Evolutionary conservation across 2,797 vertebrate species (phyloP), one percentile per base, ranked within the genome.

Genomic region (Pipistrellus pipistrellus): DNA sequence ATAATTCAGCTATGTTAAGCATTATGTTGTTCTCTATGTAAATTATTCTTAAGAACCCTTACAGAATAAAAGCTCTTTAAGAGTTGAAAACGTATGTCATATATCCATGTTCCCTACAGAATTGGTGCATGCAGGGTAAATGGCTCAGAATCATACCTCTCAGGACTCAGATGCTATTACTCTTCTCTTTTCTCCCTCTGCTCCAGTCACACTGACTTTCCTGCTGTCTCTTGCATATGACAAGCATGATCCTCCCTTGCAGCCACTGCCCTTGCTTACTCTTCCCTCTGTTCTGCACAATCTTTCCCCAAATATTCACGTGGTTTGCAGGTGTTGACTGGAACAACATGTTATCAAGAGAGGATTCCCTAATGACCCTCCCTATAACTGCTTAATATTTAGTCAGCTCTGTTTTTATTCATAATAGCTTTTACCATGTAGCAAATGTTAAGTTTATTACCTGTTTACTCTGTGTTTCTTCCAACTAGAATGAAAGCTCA

Each of bases 21-120:
- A 81, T 85, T 90, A 66, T 20, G 72, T 55, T 68, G 30, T 76
- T 84, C 35, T 94, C 3, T 92, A 25, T 71, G 12, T 44, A 94
- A 88, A 85, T 94, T 46, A 57, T 23, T 78, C 20, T 64, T 72
- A n/a, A 81, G n/a, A 8, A 2, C 20, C 1, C n/a, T 82, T 88
- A 4, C 30, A 84, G 23, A 84, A 48, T 83, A 41, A 84, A 92
- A 89, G 15, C 27, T 85, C 9, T 81, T 1, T n/a, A 57, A 71
- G 13, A 75, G n/a, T n/a, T 57, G 10, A 90, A 76, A 41, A 6
- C 18, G n/a, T n/a, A 73, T 6, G 6, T 55, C n/a, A 8, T 71
- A 53, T 35, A 13, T 59, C 30, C 4, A 5, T 55, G 12, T 30
- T 62, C 7, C 48, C 38, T 80, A 30, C 7, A 38, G 18, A 4